These are phyloP conservation scores for Sporophila hypoxantha DNA, from an alignment of 2,113 vertebrate species.

Conservation along the genomic window DNA sequence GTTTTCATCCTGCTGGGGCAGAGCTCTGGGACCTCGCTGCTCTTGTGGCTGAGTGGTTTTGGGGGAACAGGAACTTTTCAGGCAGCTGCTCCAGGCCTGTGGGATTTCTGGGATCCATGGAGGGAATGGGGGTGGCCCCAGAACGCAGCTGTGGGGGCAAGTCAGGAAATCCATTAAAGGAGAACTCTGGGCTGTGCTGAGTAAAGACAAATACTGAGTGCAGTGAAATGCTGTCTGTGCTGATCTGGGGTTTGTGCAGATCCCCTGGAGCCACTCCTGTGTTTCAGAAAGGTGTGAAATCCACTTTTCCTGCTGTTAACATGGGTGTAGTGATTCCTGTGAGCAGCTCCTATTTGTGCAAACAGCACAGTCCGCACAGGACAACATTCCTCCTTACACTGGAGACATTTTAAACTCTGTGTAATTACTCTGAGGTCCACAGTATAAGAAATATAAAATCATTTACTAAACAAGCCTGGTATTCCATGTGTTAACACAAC, in stretches of 20 bases:
- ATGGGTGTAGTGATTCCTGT: not conserved
- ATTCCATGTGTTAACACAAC: not conserved
- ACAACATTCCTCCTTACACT: not conserved
- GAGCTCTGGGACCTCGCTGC: not conserved
- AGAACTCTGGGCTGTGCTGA: not conserved
- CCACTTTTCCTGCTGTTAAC: not conserved
- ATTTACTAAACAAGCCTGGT: not conserved
- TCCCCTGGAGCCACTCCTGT: not conserved
- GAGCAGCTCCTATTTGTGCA: not conserved
- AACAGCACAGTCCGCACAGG: not conserved
- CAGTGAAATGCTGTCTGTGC: not conserved
- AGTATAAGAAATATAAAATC: not conserved
- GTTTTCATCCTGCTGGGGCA: not conserved
- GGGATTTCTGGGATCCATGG: rapidly evolving
- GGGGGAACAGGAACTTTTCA: not conserved
- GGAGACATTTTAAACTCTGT: not conserved
- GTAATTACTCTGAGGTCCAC: not conserved
- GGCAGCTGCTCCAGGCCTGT: not conserved
- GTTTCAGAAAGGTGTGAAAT: not conserved
- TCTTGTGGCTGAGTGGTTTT: not conserved
- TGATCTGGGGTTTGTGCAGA: not conserved
- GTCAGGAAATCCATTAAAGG: not conserved
- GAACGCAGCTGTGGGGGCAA: too few species aligned
- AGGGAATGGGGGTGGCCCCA: not conserved
- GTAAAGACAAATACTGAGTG: rapidly evolving